phyloP scores from a whole-genome alignment of 64 coral and sea anemone species.

The Acropora tenuis region DNA sequence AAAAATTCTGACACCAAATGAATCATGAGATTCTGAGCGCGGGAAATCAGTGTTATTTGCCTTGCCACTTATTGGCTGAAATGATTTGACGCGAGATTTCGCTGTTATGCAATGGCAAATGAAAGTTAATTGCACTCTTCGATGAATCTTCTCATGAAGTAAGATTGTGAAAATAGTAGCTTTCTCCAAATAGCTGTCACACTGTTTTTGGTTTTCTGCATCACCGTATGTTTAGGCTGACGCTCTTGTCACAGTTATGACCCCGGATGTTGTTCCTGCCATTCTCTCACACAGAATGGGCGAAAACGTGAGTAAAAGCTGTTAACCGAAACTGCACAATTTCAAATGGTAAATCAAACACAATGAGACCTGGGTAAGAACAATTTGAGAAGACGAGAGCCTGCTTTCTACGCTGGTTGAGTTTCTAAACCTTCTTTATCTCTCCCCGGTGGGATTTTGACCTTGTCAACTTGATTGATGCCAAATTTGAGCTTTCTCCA shows the following conservation, averaged over 20 bases:
- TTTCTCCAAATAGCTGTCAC: background rate
- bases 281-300: slow-evolving; percentile 89
- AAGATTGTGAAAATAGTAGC: background rate
- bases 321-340: background rate
- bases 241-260: slow-evolving; percentile 87
- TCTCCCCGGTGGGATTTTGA: too few relatives aligned
- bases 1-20: too few relatives aligned
- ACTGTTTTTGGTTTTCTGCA: background rate
- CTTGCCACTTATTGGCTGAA: background rate
- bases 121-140: too few relatives aligned
- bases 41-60: too few relatives aligned
- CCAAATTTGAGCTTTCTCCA: too few relatives aligned
- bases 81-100: too few relatives aligned
- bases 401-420: background rate
- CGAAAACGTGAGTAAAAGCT: slow-evolving; percentile 49
- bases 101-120: too few relatives aligned
- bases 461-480: too few relatives aligned
- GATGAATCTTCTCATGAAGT: background rate
- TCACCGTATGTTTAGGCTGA: slow-evolving; percentile 56
- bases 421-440: background rate
- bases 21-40: too few relatives aligned
- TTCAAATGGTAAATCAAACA: background rate
- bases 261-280: slow-evolving; percentile 79
- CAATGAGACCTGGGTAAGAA: background rate
- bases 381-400: background rate